phyloP scores from a whole-genome alignment of 2,113 vertebrate genomes.

The Chamaea fasciata region DNA sequence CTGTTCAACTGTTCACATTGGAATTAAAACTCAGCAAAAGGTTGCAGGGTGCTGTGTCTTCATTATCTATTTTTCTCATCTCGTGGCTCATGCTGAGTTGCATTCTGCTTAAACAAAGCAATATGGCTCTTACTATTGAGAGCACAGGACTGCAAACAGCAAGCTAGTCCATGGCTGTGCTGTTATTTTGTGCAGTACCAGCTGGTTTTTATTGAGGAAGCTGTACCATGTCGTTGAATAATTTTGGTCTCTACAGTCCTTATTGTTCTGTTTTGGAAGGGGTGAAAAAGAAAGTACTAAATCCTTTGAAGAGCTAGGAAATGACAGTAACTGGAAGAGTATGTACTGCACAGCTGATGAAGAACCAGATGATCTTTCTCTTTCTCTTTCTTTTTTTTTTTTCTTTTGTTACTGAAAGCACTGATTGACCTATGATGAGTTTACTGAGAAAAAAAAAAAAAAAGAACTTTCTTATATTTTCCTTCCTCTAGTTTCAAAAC shows the following conservation, averaged over 20 bases:
- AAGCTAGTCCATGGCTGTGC: background rate
- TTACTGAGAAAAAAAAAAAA: background rate
- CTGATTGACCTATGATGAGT: background rate
- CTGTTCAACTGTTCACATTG: background rate
- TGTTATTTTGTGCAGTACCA: slow-evolving; percentile 13
- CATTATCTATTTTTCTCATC: background rate
- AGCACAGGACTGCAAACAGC: background rate
- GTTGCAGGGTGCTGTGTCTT: background rate
- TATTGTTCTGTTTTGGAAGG: slow-evolving; percentile 10
- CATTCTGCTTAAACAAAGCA: background rate
- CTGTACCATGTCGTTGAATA: background rate
- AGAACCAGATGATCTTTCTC: background rate
- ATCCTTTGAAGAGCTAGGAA: slow-evolving; percentile 31
- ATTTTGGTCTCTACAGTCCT: background rate
- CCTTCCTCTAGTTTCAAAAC: background rate
- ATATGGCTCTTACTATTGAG: background rate
- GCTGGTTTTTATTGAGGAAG: slow-evolving; percentile 27
- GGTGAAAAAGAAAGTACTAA: background rate
- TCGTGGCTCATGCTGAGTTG: background rate
- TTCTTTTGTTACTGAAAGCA: background rate
- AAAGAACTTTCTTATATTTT: background rate
- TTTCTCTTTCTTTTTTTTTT: background rate
- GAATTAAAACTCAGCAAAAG: background rate
- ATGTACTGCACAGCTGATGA: background rate
- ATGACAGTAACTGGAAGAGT: background rate